Evolutionary conservation across 2,113 vertebrate genomes (phyloP).

Genomic region (Hyla sarda): DNA sequence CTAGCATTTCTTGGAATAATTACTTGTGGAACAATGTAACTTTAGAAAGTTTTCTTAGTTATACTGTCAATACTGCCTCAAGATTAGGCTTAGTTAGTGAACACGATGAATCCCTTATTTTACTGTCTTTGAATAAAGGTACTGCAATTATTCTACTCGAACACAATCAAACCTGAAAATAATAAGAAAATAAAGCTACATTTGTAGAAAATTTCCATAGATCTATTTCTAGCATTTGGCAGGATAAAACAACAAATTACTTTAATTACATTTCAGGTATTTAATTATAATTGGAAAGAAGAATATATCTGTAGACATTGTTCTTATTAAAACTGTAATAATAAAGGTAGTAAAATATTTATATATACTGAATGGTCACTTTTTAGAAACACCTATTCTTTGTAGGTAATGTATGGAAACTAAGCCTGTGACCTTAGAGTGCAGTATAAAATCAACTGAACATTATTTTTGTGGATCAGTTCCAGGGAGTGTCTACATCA

Average conservation of each 20-base stretch:
- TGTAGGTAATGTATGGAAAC: no score
- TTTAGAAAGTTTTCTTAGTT: not conserved
- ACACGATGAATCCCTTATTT: not conserved
- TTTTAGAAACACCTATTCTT: no score
- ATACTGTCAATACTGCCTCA: not conserved
- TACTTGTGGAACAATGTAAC: not conserved
- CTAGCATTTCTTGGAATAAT: conserved; percentile 8
- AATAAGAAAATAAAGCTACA: not conserved
- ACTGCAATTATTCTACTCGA: not conserved
- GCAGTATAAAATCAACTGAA: no score
- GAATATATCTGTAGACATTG: not conserved
- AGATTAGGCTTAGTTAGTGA: not conserved
- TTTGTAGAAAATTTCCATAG: not conserved
- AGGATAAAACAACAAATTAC: not conserved
- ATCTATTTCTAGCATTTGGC: not conserved
- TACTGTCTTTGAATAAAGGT: conserved; percentile 1
- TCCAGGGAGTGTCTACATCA: no score
- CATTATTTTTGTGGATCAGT: no score
- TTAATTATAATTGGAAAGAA: not conserved
- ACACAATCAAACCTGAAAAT: not conserved
- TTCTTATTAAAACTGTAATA: not conserved
- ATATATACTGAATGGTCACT: no score
- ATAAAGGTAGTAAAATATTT: no score
- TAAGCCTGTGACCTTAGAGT: no score
- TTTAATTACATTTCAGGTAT: not conserved